Evolutionary conservation across 2,113 vertebrate genomes (phyloP).

Genomic region (Oncorhynchus keta): DNA sequence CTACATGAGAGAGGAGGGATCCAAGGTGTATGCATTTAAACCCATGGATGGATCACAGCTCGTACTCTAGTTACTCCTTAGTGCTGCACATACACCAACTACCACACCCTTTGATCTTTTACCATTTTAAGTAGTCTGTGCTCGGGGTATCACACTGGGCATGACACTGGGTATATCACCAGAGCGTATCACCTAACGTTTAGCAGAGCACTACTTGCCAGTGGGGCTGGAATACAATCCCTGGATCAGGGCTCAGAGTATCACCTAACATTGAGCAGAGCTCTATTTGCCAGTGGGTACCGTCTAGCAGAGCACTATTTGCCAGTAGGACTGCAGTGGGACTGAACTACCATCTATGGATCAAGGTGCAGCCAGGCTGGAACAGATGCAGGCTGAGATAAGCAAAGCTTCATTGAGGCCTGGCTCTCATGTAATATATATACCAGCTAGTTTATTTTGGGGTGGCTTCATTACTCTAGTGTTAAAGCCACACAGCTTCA

Average conservation of each 20-base stretch:
- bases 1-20: neutral
- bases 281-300: too few relatives aligned
- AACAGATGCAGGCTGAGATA: slow-evolving; percentile 50
- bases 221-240: slow-evolving; percentile 5
- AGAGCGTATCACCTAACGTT: neutral
- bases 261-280: neutral
- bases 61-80: neutral
- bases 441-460: slow-evolving; percentile 60
- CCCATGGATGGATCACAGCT: neutral
- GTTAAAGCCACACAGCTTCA: slow-evolving; percentile 46
- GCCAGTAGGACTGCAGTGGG: neutral
- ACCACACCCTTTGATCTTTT: neutral
- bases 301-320: too few relatives aligned
- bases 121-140: neutral
- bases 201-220: neutral
- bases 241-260: slow-evolving; percentile 18
- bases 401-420: slow-evolving; percentile 47
- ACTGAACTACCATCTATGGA: slow-evolving; percentile 20
- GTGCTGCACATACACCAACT: neutral
- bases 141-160: neutral
- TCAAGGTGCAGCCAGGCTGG: slow-evolving; percentile 21
- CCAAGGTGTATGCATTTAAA: neutral
- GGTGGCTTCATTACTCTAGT: slow-evolving; percentile 53
- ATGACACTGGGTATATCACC: too few relatives aligned
- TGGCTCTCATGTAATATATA: slow-evolving; percentile 62